Base-by-base conservation (phyloP, 2,888 invertebrate genomes). In the Doris montereyensis region DNA sequence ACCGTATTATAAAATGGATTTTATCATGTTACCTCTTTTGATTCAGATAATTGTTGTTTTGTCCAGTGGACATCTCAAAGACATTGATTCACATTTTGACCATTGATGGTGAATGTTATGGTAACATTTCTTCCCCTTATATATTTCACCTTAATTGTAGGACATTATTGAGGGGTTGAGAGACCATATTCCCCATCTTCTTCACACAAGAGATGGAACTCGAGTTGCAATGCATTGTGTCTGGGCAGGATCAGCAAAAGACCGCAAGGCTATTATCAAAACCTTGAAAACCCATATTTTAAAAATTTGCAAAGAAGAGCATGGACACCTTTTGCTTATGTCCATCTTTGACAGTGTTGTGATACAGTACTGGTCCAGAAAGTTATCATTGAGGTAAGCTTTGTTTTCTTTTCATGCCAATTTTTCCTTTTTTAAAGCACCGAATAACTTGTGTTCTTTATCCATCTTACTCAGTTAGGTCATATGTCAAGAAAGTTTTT, bases 351-450 rank as follows among this genome's bases (percentile, higher is more conserved):
- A 98, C 90, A 82, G 83, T 41, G 95, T 97, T 0, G 98, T 90
- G 98, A 99, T 89, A 98, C 98, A 0, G 96, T 96, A 77, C 93
- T 98, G 0, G 93, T 97, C 26, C 95, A 95, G 87, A 98, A 98
- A 91, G 94, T 95, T 67, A 88, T 93, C 68, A 83, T 93, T 1
- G 90, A 92, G 84, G 93, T 93, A 83, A 85, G 88, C 84, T 28
- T 21, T 60, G 2, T 17, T 30, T n/a, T 17, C n/a, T n/a, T n/a
- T n/a, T n/a, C n/a, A 5, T 8, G 1, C n/a, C 28, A 30, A 26
- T 28, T 68, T 68, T 26, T 60, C 21, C 21, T 10, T 24, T 28
- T 41, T 32, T n/a, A 10, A 34, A 41, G 77, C 24, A 21, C n/a
- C 0, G 24, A 1, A 26, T 41, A 13, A 68, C 57, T n/a, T 3